Base-by-base conservation (phyloP, 2,797 vertebrate species). In the Sandelia bainsii region DNA sequence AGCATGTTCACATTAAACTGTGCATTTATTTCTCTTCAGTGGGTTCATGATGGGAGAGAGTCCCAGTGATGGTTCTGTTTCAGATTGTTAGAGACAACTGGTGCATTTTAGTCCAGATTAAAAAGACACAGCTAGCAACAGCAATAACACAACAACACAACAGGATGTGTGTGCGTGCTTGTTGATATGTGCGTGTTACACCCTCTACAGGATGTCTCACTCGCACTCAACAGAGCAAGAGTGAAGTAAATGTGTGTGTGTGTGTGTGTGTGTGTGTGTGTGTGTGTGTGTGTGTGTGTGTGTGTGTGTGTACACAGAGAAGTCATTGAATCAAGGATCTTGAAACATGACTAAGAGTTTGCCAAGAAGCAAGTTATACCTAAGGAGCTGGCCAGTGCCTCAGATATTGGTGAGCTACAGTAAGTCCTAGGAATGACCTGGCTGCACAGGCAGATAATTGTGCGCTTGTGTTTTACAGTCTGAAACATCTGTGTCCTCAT, bases 321-420 rank as follows among this genome's bases (percentile, higher is more conserved):
- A 44, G 94, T 93, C 0, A 82, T 96, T 49, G 95, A 94, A 16
- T 89, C 90, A 1, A 91, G 94, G 29, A 95, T 90, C 50, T n/a
- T n/a, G n/a, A n/a, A n/a, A n/a, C n/a, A n/a, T 80, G 89, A 69
- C 6, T 27, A 27, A 27, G 80, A 88, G 39, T 73, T 78, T 7
- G 87, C 94, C n/a, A 76, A 72, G 75, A 93, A 63, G 51, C 91
- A 94, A 0, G 19, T 80, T 48, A 90, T 95, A 80, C 90, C 91
- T 8, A 91, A 84, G 61, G 93, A 95, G 69, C 82, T 95, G 76
- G 91, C 93, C 23, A 77, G 67, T 1, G 91, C 95, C 79, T 85
- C 90, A 4, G 72, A 94, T 20, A 87, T 95, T 44, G 94, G 94
- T 95, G 84, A 93, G 32, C 32, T 34, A 34, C 32, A 91, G 62